These are phyloP conservation scores for Bradypodion pumilum DNA, from an alignment of 2,797 vertebrate species.

Conservation along the genomic window DNA sequence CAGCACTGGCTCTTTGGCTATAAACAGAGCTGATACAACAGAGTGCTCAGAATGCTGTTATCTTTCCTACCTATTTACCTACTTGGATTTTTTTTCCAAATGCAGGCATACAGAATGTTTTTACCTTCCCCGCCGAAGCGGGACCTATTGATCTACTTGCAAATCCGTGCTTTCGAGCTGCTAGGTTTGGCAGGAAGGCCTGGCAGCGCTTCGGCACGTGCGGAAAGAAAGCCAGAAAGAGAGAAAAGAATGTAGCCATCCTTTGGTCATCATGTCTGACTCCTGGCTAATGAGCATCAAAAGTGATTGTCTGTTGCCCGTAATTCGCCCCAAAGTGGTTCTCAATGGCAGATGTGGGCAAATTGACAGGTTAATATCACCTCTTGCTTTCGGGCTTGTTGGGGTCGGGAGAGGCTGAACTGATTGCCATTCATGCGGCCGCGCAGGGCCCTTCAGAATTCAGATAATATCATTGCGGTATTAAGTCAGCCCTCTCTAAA, in stretches of 20 bases:
- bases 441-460: slow-evolving; percentile 71
- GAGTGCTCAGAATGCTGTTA: no score
- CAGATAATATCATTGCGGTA: slow-evolving; percentile 67
- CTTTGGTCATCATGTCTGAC: slow-evolving; percentile 67
- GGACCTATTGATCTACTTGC: no score
- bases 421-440: slow-evolving; percentile 71
- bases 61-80: no score
- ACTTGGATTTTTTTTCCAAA: no score
- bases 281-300: slow-evolving; percentile 72
- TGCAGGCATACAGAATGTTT: no score
- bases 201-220: no score
- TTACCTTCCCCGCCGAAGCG: no score
- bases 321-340: slow-evolving; percentile 77
- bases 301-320: slow-evolving; percentile 79
- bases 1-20: no score
- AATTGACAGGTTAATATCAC: slow-evolving; percentile 74
- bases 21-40: no score
- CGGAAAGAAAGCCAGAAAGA: background rate
- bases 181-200: no score
- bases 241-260: slow-evolving; percentile 20
- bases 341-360: slow-evolving; percentile 72
- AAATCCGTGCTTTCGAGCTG: no score
- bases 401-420: slow-evolving; percentile 65
- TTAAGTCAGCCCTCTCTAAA: slow-evolving; percentile 67
- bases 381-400: slow-evolving; percentile 59